These are phyloP conservation scores for Phortica okadai DNA, from an alignment of 2,888 invertebrate genomes.

Conservation along the genomic window DNA sequence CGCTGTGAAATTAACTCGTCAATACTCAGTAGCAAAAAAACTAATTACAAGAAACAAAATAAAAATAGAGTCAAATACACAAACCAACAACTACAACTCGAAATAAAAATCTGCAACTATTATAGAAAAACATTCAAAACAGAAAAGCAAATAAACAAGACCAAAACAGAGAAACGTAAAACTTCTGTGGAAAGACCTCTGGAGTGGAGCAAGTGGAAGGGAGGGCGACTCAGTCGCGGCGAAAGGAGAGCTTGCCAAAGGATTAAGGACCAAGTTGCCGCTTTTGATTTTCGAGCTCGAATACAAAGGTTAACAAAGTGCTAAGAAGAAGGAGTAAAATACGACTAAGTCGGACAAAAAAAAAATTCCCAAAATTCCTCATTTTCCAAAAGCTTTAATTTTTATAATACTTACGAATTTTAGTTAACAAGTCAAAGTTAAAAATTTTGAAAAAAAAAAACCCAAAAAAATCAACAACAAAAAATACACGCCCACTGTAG, in stretches of 20 bases:
- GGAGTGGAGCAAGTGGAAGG: neutral
- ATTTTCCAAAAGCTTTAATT: constrained; percentile 69
- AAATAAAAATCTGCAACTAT: neutral
- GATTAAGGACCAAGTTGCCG: constrained; percentile 50
- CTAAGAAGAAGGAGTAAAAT: constrained; percentile 36
- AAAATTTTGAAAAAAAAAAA: constrained; percentile 59
- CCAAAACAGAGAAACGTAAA: neutral
- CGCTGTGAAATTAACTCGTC: constrained; percentile 70
- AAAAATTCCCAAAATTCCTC: constrained; percentile 66
- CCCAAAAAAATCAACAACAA: constrained; percentile 41
- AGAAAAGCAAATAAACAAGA: neutral
- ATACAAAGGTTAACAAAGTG: constrained; percentile 40
- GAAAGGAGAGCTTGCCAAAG: neutral
- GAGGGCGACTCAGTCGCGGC: too few relatives aligned
- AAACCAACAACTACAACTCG: constrained; percentile 34
- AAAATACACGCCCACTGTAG: constrained; percentile 53
- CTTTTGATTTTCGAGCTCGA: constrained; percentile 49
- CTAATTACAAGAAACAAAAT: neutral
- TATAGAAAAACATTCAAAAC: neutral
- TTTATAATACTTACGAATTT: constrained; percentile 61
- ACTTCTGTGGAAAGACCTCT: constrained; percentile 7
- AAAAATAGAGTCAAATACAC: constrained; percentile 36
- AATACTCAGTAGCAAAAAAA: constrained; percentile 63
- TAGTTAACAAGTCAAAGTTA: constrained; percentile 64
- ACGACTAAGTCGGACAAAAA: constrained; percentile 47